Percentiles rank a stretch among this genome's conserved stretches.
phyloP scores from a whole-genome alignment of 2,797 vertebrate genomes.

The Simalia tracyae region DNA sequence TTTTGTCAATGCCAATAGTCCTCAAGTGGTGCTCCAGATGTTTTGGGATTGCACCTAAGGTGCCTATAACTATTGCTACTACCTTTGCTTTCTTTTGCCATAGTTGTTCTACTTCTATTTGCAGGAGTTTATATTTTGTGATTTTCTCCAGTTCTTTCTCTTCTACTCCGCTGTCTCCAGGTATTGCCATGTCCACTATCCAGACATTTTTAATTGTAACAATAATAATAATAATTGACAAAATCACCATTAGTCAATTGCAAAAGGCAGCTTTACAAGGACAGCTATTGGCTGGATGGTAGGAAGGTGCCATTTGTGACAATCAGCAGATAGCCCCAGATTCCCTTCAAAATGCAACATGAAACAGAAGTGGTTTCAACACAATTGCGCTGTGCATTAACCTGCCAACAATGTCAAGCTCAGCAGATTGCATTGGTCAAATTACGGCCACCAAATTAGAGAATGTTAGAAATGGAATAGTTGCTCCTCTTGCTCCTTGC shows the following conservation, averaged over 20 bases:
- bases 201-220: background rate
- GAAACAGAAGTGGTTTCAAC: background rate
- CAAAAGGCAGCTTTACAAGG: no score
- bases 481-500: background rate
- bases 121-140: background rate
- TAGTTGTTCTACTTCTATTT: background rate
- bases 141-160: background rate
- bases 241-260: no score
- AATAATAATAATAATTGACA: no score
- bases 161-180: background rate
- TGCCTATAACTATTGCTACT: background rate
- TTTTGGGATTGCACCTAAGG: background rate
- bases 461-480: background rate
- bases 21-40: background rate
- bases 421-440: background rate
- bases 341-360: background rate
- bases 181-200: background rate
- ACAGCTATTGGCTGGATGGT: background rate
- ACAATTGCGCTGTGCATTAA: background rate
- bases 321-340: background rate
- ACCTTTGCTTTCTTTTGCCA: background rate
- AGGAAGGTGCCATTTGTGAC: background rate
- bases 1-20: background rate
- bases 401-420: background rate
- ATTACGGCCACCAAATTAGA: background rate